Evolutionary conservation across 92 coral and sea anemone genomes (phyloP), one percentile per base, ranked within the genome.

Genomic region (Nematostella vectensis): DNA sequence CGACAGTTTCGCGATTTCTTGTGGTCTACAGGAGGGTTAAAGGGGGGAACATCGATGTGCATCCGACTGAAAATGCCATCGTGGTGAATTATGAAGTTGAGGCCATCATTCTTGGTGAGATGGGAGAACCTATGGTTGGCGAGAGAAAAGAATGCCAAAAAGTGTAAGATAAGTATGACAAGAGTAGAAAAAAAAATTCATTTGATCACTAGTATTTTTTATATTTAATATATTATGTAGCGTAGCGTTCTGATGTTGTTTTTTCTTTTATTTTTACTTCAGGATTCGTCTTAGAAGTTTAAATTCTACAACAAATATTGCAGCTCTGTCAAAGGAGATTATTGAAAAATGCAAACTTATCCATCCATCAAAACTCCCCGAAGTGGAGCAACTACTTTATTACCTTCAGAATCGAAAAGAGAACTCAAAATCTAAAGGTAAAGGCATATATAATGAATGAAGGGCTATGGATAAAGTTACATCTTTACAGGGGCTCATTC

Each of bases 81-180:
- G 81, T 91, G 20, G 98, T 91, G 21, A 91, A 91, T 66, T 91
- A 91, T 91, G 98, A 91, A 62, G 77, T 91, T 75, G 98, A 91
- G 61, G 98, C 98, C 8, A 81, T 88, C 27, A 91, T 91, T 53
- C 98, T 91, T 62, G 98, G 98, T 30, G 95, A 86, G 66, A 54
- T 91, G 78, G 98, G 98, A 4, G 98, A 91, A 59, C 95, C 98
- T 6, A 91, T 91, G 98, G 72, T 91, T 50, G 95, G 95, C 22
- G 98, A 91, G 63, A 76, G 94, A 72, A 91, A 91, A 55, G 93
- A 91, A 67, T 91, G 98, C 61, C 98, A 91, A 52, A 91, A 91
- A 86, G 81, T 91, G 98, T 91, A 65, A 77, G 98, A n/a, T n/a
- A n/a, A n/a, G n/a, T n/a, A n/a, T n/a, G n/a, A n/a, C n/a, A n/a